Evolutionary conservation across 2,113 vertebrate genomes (phyloP), one percentile per base, ranked within the genome.

Genomic region (Ptyas mucosa): DNA sequence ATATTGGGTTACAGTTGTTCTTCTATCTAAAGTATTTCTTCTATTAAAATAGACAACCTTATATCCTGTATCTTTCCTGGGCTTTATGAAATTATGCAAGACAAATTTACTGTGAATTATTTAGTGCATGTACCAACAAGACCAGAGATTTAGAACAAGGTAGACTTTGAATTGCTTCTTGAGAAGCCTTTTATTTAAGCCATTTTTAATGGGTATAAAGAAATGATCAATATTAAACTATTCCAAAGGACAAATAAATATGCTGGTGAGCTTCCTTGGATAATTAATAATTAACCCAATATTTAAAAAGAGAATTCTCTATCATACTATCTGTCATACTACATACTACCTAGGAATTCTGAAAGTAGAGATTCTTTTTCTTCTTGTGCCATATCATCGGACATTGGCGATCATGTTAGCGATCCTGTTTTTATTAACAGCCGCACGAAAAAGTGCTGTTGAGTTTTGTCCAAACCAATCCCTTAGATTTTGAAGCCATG

Each of bases 11-110:
- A 6, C 14, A 61, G 55, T 85, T 58, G 39, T 7, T n/a, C n/a
- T n/a, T n/a, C n/a, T n/a, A n/a, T 81, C 81, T 34, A 81, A 85
- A 34, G 15, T 55, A 89, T 89, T 54, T 46, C 52, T 85, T 85
- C 0, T 8, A 61, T 34, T 91, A 11, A 18, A 95, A 57, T 0
- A 2, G 0, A 1, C 1, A 18, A 0, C 0, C 12, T 57, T 46
- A 34, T 75, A 14, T 7, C 89, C 69, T 49, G 6, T 55, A 20
- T 24, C 26, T 69, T 85, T 43, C 3, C 26, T 23, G 39, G 15
- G 18, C 29, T 20, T 89, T 89, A 21, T 85, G 92, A 15, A 81
- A 21, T n/a, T 58, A 55, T 55, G 39, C 39, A 85, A 57, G 87
- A 58, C 53, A 92, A 85, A 88, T 69, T 39, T 88, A 61, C 58